Percentiles rank a stretch among this genome's conserved stretches.
Evolutionary conservation across 2,888 invertebrate genomes (phyloP).

Genomic region (Petrolisthes manimaculis): DNA sequence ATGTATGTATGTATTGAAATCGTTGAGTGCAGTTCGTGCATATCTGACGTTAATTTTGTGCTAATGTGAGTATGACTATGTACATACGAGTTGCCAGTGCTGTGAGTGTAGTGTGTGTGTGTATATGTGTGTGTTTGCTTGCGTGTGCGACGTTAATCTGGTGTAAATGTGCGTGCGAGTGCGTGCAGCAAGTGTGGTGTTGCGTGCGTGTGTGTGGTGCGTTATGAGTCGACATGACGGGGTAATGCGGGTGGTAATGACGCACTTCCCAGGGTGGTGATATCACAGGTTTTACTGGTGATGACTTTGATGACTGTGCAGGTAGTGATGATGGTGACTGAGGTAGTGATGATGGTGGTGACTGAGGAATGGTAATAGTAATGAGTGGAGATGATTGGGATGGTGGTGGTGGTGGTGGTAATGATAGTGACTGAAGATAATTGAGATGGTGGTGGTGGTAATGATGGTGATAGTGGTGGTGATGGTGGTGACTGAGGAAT

Average conservation of each 20-base stretch:
- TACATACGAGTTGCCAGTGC: not conserved
- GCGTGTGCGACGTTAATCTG: not conserved
- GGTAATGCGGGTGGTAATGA: slow-evolving; percentile 4
- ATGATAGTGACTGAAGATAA: not conserved
- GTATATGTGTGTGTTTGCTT: not conserved
- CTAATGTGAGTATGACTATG: too few species aligned
- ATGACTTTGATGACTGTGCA: not conserved
- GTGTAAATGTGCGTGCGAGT: not conserved
- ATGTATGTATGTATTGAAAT: not conserved
- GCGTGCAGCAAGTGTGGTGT: not conserved
- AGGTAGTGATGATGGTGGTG: not conserved
- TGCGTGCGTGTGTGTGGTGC: not conserved
- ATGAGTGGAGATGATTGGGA: not conserved
- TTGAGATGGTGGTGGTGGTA: slow-evolving; percentile 4
- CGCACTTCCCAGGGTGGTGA: not conserved
- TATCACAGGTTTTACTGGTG: not conserved
- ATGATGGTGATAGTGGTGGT: not conserved
- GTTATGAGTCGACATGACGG: slow-evolving; percentile 2
- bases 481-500: not conserved
- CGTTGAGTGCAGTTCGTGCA: not conserved
- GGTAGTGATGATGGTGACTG: not conserved
- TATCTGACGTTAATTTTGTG: too few species aligned
- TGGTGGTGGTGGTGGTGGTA: not conserved
- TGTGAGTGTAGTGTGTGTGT: not conserved
- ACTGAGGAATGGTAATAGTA: not conserved